A percentile compares a stretch with the other conserved stretches of the same genome.
Evolutionary conservation across 2,888 invertebrate genomes (phyloP).

Genomic region (Sphinx pinastri): DNA sequence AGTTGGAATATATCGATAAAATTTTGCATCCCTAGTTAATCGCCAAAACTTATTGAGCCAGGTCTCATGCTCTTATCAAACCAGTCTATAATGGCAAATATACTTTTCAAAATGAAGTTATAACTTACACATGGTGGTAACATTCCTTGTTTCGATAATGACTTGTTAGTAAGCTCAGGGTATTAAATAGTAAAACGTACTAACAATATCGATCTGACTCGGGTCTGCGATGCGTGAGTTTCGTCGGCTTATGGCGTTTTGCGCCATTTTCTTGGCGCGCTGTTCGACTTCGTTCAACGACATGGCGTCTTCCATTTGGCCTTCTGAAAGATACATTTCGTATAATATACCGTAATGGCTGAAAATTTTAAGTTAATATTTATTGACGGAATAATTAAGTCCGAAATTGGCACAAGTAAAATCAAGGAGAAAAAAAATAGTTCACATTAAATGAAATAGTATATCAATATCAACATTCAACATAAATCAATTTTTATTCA

Average conservation of each 20-base stretch:
- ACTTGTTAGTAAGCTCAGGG: neutral
- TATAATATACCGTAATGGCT: neutral
- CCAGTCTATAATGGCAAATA: too few species aligned
- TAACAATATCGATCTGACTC: slow-evolving; percentile 54
- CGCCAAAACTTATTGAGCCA: too few species aligned
- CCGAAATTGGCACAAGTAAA: too few species aligned
- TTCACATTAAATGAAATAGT: too few species aligned
- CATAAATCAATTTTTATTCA: too few species aligned
- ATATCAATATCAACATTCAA: too few species aligned
- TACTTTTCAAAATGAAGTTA: too few species aligned
- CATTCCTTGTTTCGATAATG: neutral
- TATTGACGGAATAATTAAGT: neutral
- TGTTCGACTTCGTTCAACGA: slow-evolving; percentile 72
- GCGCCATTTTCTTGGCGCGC: slow-evolving; percentile 66
- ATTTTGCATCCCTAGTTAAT: too few species aligned
- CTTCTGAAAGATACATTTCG: slow-evolving; percentile 45
- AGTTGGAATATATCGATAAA: too few species aligned
- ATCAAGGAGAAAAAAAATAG: too few species aligned
- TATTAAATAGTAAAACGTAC: slow-evolving; percentile 35
- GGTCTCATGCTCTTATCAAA: too few species aligned
- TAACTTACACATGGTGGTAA: too few species aligned
- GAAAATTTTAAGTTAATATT: neutral
- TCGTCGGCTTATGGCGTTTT: slow-evolving; percentile 60
- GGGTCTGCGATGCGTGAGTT: slow-evolving; percentile 50
- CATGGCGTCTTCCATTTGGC: slow-evolving; percentile 54